Evolutionary conservation across 2,113 vertebrate species (phyloP).

Genomic region (Ailuropoda melanoleuca): DNA sequence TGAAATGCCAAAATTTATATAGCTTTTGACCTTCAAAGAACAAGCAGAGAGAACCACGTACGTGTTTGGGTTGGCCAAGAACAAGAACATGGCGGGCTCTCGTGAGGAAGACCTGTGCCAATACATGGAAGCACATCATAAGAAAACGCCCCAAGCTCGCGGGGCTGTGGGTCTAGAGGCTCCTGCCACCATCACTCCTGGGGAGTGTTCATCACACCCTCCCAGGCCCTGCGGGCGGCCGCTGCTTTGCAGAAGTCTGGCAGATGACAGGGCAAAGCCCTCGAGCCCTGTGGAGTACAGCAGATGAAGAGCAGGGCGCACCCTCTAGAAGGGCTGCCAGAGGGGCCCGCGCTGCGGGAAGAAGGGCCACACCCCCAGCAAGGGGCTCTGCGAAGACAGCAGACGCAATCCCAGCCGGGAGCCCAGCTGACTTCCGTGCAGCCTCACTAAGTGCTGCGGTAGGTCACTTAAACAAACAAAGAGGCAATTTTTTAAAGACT

Average conservation of each 20-base stretch:
- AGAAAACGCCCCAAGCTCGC: background rate
- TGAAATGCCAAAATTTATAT: background rate
- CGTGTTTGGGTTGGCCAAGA: background rate
- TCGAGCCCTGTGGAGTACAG: background rate
- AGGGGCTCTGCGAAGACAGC: background rate
- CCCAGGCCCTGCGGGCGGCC: rapidly evolving
- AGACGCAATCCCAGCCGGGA: background rate
- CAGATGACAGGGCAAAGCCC: background rate
- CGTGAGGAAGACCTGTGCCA: background rate
- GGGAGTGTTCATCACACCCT: background rate
- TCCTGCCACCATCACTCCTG: background rate
- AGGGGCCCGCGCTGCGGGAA: background rate
- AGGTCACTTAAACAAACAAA: background rate
- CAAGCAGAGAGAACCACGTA: background rate
- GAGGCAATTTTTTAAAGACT: too few relatives aligned
- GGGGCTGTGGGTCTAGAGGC: background rate
- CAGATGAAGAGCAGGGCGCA: background rate
- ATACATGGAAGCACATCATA: background rate
- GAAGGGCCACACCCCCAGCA: background rate
- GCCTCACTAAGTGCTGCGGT: background rate
- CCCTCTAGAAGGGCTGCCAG: background rate
- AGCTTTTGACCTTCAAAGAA: background rate
- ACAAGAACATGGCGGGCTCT: background rate
- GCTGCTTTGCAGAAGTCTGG: background rate
- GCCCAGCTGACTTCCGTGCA: background rate